Percentiles rank a stretch among this genome's conserved stretches.
These are phyloP conservation scores for Porites lobata DNA, from an alignment of 92 coral and sea anemone genomes.

Conservation along the genomic window DNA sequence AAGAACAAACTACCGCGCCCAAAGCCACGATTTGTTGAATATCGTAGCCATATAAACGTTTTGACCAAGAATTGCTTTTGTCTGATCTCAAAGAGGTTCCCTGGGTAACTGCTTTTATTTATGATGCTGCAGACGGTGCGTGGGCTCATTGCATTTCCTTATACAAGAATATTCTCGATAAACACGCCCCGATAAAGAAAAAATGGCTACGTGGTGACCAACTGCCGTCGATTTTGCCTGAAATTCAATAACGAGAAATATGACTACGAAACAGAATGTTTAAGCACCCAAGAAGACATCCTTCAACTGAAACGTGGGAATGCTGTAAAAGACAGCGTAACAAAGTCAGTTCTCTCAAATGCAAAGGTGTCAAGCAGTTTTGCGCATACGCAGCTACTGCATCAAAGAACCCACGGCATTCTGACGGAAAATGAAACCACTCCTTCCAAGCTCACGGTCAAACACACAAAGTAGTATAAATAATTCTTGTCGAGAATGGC, in stretches of 20 bases:
- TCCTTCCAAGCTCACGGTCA: slow-evolving; percentile 18
- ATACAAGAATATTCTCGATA: slow-evolving; percentile 58
- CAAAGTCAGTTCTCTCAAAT: slow-evolving; percentile 40
- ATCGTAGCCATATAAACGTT: slow-evolving; percentile 39
- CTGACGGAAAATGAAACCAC: slow-evolving; percentile 49
- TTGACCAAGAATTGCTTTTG: slow-evolving; percentile 22
- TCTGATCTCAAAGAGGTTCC: slow-evolving; percentile 54
- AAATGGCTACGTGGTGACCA: too few species aligned
- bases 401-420: slow-evolving; percentile 37
- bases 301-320: too few species aligned
- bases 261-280: too few species aligned
- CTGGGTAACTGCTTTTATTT: slow-evolving; percentile 62
- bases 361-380: slow-evolving; percentile 35
- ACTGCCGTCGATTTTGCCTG: too few species aligned
- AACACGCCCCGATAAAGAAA: slow-evolving; percentile 48
- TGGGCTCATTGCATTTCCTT: slow-evolving; percentile 73
- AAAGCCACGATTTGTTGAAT: slow-evolving; percentile 40
- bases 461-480: slow-evolving; percentile 18
- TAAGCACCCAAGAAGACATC: too few species aligned
- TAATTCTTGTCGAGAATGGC: slow-evolving; percentile 33
- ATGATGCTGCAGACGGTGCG: slow-evolving; percentile 50
- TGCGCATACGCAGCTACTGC: slow-evolving; percentile 21
- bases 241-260: too few species aligned
- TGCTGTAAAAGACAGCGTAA: too few species aligned
- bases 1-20: slow-evolving; percentile 23